Conservation (phyloP, 2,113 vertebrate species). For the Notarius lentiginosus region DNA sequence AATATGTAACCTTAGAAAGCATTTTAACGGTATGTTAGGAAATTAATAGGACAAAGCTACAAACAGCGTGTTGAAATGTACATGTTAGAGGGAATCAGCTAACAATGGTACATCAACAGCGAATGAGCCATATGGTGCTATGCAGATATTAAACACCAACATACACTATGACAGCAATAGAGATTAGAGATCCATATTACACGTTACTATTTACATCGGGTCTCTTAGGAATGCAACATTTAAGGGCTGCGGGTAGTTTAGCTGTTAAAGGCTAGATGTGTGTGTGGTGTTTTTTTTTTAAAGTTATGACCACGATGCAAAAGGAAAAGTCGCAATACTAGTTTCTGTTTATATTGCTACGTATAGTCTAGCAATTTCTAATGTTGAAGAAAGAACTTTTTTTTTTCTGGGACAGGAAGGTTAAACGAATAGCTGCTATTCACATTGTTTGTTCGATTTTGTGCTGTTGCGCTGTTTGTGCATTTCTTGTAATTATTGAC, state of each 20-base stretch:
- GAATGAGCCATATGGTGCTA: conserved; percentile 56
- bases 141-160: conserved; percentile 49
- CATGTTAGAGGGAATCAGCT: conserved; percentile 3
- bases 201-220: conserved; percentile 32
- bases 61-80: conserved; percentile 18
- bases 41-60: background rate
- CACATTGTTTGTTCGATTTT: background rate
- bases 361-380: background rate
- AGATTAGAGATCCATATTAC: conserved; percentile 39
- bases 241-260: conserved; percentile 49
- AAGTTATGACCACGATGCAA: background rate
- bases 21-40: background rate
- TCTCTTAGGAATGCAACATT: conserved; percentile 41
- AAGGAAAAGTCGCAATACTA: conserved; percentile 4
- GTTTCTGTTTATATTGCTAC: background rate
- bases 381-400: background rate
- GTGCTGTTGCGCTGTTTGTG: conserved; percentile 23
- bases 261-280: conserved; percentile 13
- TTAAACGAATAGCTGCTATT: conserved; percentile 23
- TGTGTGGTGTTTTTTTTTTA: background rate
- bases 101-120: conserved; percentile 4
- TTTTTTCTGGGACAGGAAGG: conserved; percentile 8
- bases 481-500: conserved; percentile 1
- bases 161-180: conserved; percentile 50
- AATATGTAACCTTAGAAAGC: background rate